Evolutionary conservation across 1,140 invertebrate species (phyloP).

Genomic region (Callitettix versicolor): DNA sequence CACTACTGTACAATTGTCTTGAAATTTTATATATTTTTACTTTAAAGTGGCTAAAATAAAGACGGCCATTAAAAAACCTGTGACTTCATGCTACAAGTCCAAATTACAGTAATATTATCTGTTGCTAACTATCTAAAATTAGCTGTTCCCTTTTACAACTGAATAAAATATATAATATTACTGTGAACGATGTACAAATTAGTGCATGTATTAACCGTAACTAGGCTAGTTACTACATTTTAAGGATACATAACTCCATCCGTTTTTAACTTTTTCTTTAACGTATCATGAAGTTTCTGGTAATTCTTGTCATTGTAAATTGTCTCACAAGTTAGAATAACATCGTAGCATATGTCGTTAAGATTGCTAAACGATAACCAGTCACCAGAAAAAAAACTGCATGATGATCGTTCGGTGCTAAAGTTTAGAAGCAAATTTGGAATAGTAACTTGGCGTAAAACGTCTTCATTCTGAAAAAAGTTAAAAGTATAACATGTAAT

Average conservation of each 20-base stretch:
- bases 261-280: conserved; percentile 51
- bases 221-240: neutral
- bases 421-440: conserved; percentile 67
- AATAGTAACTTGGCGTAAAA: conserved; percentile 59
- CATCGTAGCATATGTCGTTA: conserved; percentile 51
- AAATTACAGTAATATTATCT: too few species aligned
- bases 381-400: conserved; percentile 68
- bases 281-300: conserved; percentile 56
- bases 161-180: too few species aligned
- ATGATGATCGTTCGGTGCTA: conserved; percentile 30
- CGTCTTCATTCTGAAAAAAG: conserved; percentile 63
- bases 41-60: too few species aligned
- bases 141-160: too few species aligned
- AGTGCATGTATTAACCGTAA: too few species aligned
- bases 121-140: too few species aligned
- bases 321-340: conserved; percentile 81
- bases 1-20: too few species aligned
- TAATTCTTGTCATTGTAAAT: conserved; percentile 80
- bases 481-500: neutral
- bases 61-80: too few species aligned
- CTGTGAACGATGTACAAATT: too few species aligned
- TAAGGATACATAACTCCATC: conserved; percentile 48
- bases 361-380: conserved; percentile 55
- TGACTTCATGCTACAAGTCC: too few species aligned
- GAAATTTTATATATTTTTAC: too few species aligned